Conservation (phyloP, 2,888 invertebrate species). For the Seira musarum region DNA sequence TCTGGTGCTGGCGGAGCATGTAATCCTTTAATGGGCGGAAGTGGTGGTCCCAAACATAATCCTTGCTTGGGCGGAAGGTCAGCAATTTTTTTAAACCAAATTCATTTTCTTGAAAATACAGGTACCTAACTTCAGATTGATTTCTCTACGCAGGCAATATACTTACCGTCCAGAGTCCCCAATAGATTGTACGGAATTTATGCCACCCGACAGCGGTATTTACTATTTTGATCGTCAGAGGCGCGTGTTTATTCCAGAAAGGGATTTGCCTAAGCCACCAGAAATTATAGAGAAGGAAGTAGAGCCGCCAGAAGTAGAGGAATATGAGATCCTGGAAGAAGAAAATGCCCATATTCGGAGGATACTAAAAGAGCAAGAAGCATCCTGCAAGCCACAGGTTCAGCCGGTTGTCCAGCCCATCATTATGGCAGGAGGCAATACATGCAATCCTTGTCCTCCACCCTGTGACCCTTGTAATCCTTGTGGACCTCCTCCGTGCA, state of each 20-base stretch:
- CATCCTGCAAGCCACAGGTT: conserved; percentile 1
- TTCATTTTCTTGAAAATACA: too few species aligned
- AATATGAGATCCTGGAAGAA: conserved; percentile 45
- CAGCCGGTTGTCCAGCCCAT: conserved; percentile 62
- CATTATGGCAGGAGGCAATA: conserved; percentile 31
- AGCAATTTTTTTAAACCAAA: neutral
- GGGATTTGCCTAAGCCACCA: conserved; percentile 44
- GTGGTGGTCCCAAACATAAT: neutral
- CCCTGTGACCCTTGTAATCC: neutral
- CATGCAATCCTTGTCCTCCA: conserved; percentile 15
- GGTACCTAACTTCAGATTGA: too few species aligned
- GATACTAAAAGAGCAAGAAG: neutral
- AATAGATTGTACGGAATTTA: conserved; percentile 29
- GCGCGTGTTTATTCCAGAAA: conserved; percentile 45
- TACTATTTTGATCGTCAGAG: conserved; percentile 52
- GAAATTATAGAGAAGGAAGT: conserved; percentile 39
- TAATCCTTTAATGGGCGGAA: neutral
- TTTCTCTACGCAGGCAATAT: conserved; percentile 19
- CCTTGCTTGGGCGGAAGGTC: conserved; percentile 30
- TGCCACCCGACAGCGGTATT: conserved; percentile 49
- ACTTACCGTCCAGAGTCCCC: conserved; percentile 41
- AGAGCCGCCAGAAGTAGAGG: conserved; percentile 31
- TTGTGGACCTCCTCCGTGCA: conserved; percentile 2
- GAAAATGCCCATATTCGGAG: neutral
- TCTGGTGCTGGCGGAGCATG: neutral